A percentile compares a stretch with the other conserved stretches of the same genome.
Conservation (phyloP, 2,888 invertebrate species). For the Galerucella calmariensis region DNA sequence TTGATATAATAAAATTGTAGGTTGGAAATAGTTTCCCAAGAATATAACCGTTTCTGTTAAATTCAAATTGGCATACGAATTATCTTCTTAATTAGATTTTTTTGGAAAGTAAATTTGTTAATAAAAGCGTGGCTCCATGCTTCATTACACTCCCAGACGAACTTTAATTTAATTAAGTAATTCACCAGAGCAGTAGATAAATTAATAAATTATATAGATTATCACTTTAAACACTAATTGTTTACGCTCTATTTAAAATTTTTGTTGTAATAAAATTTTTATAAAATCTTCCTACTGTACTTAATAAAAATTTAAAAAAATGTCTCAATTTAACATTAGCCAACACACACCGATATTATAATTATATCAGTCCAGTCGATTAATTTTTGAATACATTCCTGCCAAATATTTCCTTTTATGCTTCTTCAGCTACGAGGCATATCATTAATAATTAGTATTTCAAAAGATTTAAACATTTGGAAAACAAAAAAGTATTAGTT, state of each 20-base stretch:
- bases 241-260: conserved; percentile 21
- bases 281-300: conserved; percentile 7
- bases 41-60: neutral
- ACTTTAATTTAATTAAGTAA: conserved; percentile 22
- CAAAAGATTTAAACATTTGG: too few relatives aligned
- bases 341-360: neutral
- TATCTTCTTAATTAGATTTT: conserved; percentile 14
- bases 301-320: neutral
- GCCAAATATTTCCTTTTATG: too few relatives aligned
- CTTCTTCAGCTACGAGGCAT: too few relatives aligned
- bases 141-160: conserved; percentile 22
- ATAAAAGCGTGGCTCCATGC: conserved; percentile 15
- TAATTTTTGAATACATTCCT: too few relatives aligned
- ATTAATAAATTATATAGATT: conserved; percentile 12
- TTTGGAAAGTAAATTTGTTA: conserved; percentile 21
- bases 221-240: conserved; percentile 18
- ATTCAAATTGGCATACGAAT: neutral
- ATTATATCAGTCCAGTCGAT: neutral
- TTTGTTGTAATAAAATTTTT: neutral
- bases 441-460: too few relatives aligned
- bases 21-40: conserved; percentile 5
- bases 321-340: neutral
- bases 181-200: conserved; percentile 17
- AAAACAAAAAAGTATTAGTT: too few relatives aligned
- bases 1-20: neutral